Evolutionary conservation across 2,797 vertebrate species (phyloP).

Genomic region (Geotrypetes seraphini): DNA sequence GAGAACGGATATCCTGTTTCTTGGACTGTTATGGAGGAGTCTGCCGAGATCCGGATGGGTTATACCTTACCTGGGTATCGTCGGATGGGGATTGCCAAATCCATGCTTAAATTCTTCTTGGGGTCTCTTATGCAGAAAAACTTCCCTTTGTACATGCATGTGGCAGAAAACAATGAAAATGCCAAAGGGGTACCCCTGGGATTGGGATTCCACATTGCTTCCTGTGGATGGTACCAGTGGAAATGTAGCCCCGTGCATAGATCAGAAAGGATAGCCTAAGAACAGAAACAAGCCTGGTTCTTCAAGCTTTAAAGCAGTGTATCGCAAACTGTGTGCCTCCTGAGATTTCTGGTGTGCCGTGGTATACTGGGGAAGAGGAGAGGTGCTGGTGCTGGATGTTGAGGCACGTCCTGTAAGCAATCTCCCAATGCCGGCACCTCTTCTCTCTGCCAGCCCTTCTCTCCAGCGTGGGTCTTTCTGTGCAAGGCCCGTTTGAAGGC

Average conservation of each 20-base stretch:
- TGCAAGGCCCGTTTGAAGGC: too few species aligned
- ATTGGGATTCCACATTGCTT: neutral
- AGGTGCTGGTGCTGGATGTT: too few species aligned
- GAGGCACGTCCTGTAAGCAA: too few species aligned
- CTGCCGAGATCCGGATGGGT: slow-evolving; percentile 17
- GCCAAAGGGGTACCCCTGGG: fast-evolving
- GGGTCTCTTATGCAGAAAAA: neutral
- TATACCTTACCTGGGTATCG: slow-evolving; percentile 12
- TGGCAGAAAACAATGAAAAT: neutral
- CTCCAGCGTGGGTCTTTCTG: too few species aligned
- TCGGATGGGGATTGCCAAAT: neutral
- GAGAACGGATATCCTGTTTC: slow-evolving; percentile 6
- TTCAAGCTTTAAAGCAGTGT: too few species aligned
- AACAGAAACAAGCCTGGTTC: too few species aligned
- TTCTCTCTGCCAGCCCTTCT: too few species aligned
- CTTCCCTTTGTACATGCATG: neutral
- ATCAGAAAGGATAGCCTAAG: too few species aligned
- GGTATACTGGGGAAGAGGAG: too few species aligned
- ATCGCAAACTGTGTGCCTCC: too few species aligned
- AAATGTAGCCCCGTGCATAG: neutral
- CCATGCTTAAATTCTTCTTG: fast-evolving
- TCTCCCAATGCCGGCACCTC: too few species aligned
- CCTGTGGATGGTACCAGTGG: neutral
- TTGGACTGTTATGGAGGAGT: slow-evolving; percentile 21
- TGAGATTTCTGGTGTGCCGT: too few species aligned